phyloP scores from a whole-genome alignment of 2,797 vertebrate species.

The Trachops cirrhosus region DNA sequence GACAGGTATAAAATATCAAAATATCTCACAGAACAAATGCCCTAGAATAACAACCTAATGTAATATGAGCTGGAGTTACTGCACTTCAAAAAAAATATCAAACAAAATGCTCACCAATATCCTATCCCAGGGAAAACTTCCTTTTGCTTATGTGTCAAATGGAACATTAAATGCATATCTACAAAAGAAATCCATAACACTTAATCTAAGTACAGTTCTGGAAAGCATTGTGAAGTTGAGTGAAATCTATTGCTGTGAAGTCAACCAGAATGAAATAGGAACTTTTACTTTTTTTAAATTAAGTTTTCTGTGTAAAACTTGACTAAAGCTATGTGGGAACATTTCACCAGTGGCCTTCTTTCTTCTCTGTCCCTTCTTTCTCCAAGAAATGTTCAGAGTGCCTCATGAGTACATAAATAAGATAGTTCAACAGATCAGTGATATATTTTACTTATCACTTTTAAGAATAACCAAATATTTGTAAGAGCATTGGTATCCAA shows the following conservation, averaged over 20 bases:
- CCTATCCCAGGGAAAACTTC: not conserved
- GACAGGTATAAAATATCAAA: slow-evolving; percentile 32
- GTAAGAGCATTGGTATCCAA: not conserved
- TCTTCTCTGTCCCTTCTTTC: not conserved
- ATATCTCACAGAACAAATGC: slow-evolving; percentile 6
- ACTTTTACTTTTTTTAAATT: not conserved
- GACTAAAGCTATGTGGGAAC: not conserved
- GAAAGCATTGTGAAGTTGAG: not conserved
- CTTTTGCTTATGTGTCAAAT: slow-evolving; percentile 36
- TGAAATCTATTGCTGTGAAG: slow-evolving; percentile 7
- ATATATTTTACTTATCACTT: not conserved
- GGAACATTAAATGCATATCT: slow-evolving; percentile 55
- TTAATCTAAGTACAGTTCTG: slow-evolving; percentile 28
- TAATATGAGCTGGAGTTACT: slow-evolving; percentile 42
- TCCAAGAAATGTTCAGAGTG: not conserved
- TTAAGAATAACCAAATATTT: slow-evolving; percentile 12
- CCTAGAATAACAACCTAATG: not conserved
- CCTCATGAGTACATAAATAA: not conserved
- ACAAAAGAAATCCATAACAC: not conserved
- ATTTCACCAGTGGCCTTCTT: not conserved
- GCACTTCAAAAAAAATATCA: slow-evolving; percentile 46
- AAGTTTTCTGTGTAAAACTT: not conserved
- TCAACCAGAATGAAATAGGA: slow-evolving; percentile 24
- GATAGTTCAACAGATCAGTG: not conserved
- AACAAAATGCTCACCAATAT: slow-evolving; percentile 43